Base-by-base conservation (phyloP, 1,140 invertebrate genomes). In the Eurosta solidaginis region DNA sequence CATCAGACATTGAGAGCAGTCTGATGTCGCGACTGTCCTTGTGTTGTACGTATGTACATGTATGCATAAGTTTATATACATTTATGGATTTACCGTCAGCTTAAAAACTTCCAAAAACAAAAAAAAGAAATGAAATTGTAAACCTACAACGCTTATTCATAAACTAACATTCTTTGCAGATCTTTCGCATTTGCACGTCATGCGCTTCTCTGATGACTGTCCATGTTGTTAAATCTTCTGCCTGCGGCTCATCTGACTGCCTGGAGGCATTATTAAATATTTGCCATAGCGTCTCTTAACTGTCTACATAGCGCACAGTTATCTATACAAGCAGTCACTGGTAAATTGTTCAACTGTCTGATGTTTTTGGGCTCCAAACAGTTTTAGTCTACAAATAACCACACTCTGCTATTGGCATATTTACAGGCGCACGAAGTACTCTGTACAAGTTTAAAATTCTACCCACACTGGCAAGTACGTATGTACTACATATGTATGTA, bases 111-210 rank as follows among this genome's bases (percentile, higher is more conserved):
- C 54, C 12, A 20, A 68, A 68, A 68, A n/a, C n/a, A n/a, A n/a
- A n/a, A n/a, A n/a, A n/a, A n/a, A n/a, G n/a, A n/a, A 68, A 68
- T 68, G 36, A 9, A 68, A 68, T 68, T 68, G 59, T n/a, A n/a
- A n/a, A n/a, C n/a, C n/a, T n/a, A n/a, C 59, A 40, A 3, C 54
- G 54, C 33, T 40, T n/a, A n/a, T n/a, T 27, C 14, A 14, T 3
- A 68, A 68, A 68, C 59, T 68, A 20, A 68, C 33, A 68, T 10
- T 68, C 40, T 68, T 40, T 27, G 6, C 33, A 68, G 59, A 68
- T 17, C 59, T 68, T 33, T 20, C n/a, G n/a, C n/a, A n/a, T 68
- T 68, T 68, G 59, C 59, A 40, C 59, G 33, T 40, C 40, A 40
- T 40, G 27, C n/a, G 59, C 33, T 29, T 20, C 59, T 68, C 22